phyloP scores from a whole-genome alignment of 2,888 invertebrate genomes.

The Rhagophthalmus giganteus region DNA sequence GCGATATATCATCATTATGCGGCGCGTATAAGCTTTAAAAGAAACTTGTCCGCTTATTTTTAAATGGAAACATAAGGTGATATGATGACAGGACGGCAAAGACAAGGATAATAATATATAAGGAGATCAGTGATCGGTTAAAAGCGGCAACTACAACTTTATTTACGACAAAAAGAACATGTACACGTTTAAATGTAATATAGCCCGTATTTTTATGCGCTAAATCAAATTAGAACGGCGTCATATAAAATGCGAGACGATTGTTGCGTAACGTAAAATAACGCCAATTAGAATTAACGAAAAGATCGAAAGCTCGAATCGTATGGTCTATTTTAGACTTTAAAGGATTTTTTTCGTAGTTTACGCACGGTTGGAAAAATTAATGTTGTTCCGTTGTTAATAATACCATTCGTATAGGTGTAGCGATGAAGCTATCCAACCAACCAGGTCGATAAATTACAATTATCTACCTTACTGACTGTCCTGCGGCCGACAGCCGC shows the following conservation, averaged over 20 bases:
- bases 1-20: slow-evolving; percentile 23
- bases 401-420: slow-evolving; percentile 25
- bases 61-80: slow-evolving; percentile 29
- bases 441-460: slow-evolving; percentile 41
- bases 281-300: no score
- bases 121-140: slow-evolving; percentile 42
- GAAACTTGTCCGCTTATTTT: slow-evolving; percentile 23
- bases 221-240: slow-evolving; percentile 36
- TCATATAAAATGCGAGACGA: slow-evolving; percentile 7
- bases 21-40: slow-evolving; percentile 13
- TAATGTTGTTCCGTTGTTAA: slow-evolving; percentile 7
- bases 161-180: slow-evolving; percentile 41
- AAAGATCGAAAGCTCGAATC: no score
- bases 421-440: slow-evolving; percentile 39
- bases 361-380: no score
- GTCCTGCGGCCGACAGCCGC: slow-evolving; percentile 40
- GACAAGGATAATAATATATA: slow-evolving; percentile 35
- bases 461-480: slow-evolving; percentile 42
- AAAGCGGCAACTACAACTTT: slow-evolving; percentile 41
- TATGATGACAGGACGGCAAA: slow-evolving; percentile 35
- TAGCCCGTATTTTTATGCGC: slow-evolving; percentile 35
- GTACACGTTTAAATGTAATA: slow-evolving; percentile 34
- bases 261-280: no score
- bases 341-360: no score
- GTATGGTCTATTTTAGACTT: no score